Base-by-base conservation (phyloP, 2,113 vertebrate genomes). In the Bufo bufo region DNA sequence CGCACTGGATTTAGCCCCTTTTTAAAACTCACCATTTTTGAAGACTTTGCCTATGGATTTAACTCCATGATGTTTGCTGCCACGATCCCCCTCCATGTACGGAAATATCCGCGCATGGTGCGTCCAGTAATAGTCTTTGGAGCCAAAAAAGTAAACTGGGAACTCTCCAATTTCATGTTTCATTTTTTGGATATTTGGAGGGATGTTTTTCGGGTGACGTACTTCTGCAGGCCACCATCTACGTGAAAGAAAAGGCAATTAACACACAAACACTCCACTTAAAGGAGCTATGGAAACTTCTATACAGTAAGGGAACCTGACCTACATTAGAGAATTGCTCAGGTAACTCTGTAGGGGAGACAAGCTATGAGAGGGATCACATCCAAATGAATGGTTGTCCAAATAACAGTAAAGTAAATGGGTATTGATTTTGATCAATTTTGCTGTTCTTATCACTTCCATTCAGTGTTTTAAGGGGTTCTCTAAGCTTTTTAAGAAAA, bases 151-250 rank as follows among this genome's bases (percentile, higher is more conserved):
- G 95, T 97, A 99, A 84, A 99, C 98, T 0, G 99, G 99, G 91
- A 99, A 99, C 94, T 99, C 98, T 91, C 99, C 99, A 3, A 98
- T 96, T 94, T 97, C 96, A 69, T 99, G 99, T 71, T 97, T 96
- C 94, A 99, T 97, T 94, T 99, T 98, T 95, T 99, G 98, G 94
- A 99, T 99, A 94, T 99, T 99, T 91, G 97, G 96, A 90, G 99
- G 99, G 85, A 99, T 95, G 90, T 95, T 97, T 91, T 97, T 97
- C 4, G 99, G 99, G 93, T 99, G 97, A 90, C 97, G 96, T 91
- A 99, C 97, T 94, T 99, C 98, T 90, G 99, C 99, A 12, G 99
- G 98, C 99, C 99, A 99, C 99, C 99, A 99, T 91, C 99, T 99
- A 92, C 54, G 92, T 89, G 93, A 93, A 91, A 0, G 87, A 49